Base-by-base conservation (phyloP, 2,888 invertebrate genomes). In the Zootermopsis nevadensis region DNA sequence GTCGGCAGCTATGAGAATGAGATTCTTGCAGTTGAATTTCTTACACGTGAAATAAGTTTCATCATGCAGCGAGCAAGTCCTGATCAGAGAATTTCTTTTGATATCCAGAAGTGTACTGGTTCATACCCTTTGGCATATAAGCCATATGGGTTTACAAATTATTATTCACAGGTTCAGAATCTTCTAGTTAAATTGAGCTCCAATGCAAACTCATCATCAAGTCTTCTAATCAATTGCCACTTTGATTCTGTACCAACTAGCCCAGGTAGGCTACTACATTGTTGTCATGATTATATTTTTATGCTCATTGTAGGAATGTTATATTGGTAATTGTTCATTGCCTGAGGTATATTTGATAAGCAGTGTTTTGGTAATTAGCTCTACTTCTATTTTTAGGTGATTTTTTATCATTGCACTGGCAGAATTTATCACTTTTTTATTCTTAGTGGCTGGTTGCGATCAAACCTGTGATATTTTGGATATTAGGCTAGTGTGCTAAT, bases 211-310 rank as follows among this genome's bases (percentile, higher is more conserved):
- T 88, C 89, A 1, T 53, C 67, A 35, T 67, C 90, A 84, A 86
- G 87, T 53, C 85, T 92, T 2, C 87, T 92, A 83, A 87, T 93
- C 80, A 93, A 92, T 86, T 93, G 93, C 86, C 93, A 93, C 87
- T 92, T 90, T 87, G 93, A 93, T 87, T 89, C 91, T 76, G 90
- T 91, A 76, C 89, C 90, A n/a, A 90, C 89, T 82, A 91, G 91
- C 86, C 91, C 91, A 86, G 91, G 91, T 90, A 77, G 19, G 35
- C n/a, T 69, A 22, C 38, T 77, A 1, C n/a, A 69, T 69, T 69
- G 69, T n/a, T 69, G 12, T 22, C 19, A 19, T 15, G 0, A 15
- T 19, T 48, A 19, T 48, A 19, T n/a, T n/a, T n/a, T n/a, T n/a
- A n/a, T n/a, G n/a, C n/a, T n/a, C n/a, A n/a, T n/a, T n/a, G n/a